These are phyloP conservation scores for Meda fulgida DNA, from an alignment of 2,797 vertebrate genomes.

Conservation along the genomic window DNA sequence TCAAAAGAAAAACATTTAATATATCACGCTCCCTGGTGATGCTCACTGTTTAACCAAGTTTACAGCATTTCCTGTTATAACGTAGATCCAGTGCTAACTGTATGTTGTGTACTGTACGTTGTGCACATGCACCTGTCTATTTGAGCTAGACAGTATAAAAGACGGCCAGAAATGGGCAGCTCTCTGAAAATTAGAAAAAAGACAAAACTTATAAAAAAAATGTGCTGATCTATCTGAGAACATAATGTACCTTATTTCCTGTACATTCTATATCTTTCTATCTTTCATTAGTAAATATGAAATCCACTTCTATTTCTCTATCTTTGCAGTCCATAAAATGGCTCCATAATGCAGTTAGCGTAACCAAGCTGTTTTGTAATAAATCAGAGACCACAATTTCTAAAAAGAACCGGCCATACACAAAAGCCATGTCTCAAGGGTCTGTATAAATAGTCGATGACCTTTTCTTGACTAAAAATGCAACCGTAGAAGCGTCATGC, in stretches of 20 bases:
- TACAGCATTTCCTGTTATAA: slow-evolving; percentile 29
- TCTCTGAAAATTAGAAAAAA: slow-evolving; percentile 32
- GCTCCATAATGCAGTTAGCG: slow-evolving; percentile 15
- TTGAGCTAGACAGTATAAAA: slow-evolving; percentile 27
- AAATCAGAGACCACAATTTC: slow-evolving; percentile 10
- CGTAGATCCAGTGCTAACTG: slow-evolving; percentile 8
- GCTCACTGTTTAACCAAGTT: slow-evolving; percentile 28
- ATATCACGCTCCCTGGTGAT: slow-evolving; percentile 8
- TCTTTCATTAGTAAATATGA: slow-evolving; percentile 23
- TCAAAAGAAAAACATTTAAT: slow-evolving; percentile 1
- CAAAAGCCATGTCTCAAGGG: slow-evolving; percentile 31
- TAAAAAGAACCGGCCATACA: slow-evolving; percentile 14
- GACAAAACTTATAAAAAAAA: slow-evolving; percentile 39
- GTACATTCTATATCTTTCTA: slow-evolving; percentile 42
- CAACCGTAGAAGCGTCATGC: slow-evolving; percentile 20
- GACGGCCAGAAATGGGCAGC: slow-evolving; percentile 25
- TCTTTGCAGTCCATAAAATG: slow-evolving; percentile 36
- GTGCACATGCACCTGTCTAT: slow-evolving; percentile 19
- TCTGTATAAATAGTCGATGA: slow-evolving; percentile 48
- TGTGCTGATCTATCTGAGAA: slow-evolving; percentile 32
- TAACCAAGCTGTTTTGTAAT: slow-evolving; percentile 34
- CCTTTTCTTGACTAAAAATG: slow-evolving; percentile 48
- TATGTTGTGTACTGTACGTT: slow-evolving; percentile 15
- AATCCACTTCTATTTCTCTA: neutral
- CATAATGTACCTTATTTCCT: slow-evolving; percentile 38